Evolutionary conservation across 1,140 invertebrate species (phyloP).

Genomic region (Brachionus calyciflorus): DNA sequence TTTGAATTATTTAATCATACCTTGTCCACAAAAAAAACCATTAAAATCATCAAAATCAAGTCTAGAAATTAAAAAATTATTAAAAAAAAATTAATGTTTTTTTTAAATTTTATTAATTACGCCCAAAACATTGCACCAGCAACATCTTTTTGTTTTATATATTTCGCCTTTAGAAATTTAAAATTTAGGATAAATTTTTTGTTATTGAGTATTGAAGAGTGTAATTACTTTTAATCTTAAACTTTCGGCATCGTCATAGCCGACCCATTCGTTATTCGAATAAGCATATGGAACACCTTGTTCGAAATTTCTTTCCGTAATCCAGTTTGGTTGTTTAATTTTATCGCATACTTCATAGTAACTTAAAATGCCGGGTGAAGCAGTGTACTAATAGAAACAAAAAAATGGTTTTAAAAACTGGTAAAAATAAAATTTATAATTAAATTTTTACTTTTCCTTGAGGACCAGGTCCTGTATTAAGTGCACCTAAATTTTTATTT

Average conservation of each 20-base stretch:
- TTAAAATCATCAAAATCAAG: too few relatives aligned
- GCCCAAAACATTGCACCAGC: constrained; percentile 47
- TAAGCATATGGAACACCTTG: constrained; percentile 72
- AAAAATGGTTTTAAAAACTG: too few relatives aligned
- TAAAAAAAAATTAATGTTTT: too few relatives aligned
- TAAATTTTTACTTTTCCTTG: constrained; percentile 18
- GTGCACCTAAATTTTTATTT: constrained; percentile 79
- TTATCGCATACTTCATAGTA: constrained; percentile 73
- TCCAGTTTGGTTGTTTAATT: constrained; percentile 10
- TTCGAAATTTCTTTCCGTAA: constrained; percentile 11
- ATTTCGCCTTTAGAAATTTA: constrained; percentile 68
- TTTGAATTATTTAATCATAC: background rate
- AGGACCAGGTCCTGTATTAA: constrained; percentile 71
- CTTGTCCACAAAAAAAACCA: constrained; percentile 43
- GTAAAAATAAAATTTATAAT: background rate
- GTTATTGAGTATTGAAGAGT: background rate
- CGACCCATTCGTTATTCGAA: constrained; percentile 84
- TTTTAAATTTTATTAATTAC: constrained; percentile 75
- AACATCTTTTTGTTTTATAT: constrained; percentile 53
- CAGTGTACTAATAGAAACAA: constrained; percentile 67
- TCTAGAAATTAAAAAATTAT: too few relatives aligned
- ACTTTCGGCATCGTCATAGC: constrained; percentile 75
- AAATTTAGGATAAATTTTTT: background rate
- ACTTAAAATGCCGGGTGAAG: constrained; percentile 84
- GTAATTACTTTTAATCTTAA: constrained; percentile 49